Evolutionary conservation across 2,797 vertebrate species (phyloP), one percentile per base, ranked within the genome.

Genomic region (Tenualosa thibaudeaui): DNA sequence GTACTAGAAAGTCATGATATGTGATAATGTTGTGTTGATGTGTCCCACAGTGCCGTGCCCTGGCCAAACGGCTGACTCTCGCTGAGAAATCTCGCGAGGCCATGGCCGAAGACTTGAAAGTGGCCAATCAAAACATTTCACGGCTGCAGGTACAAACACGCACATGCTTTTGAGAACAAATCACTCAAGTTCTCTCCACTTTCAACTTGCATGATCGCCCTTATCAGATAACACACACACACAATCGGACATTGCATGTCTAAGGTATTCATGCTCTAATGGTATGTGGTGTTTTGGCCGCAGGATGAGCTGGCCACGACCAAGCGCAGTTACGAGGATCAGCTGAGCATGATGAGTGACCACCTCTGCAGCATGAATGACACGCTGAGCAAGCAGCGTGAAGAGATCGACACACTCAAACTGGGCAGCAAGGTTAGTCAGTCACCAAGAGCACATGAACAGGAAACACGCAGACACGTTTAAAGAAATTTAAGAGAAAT

Each of bases 331-430:
- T 99, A 99, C 0, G 98, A 99, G 91, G 98, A 99, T 88, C 98
- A 99, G 93, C 91, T 99, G 81, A 99, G 98, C 88, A 99, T 98
- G 98, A 99, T 99, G 98, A 99, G 98, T 22, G 98, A 99, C 91
- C 98, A 99, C 88, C 96, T 99, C 88, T 99, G 98, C 89, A 98
- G 96, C 81, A 98, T 99, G 97, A 99, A 98, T 0, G 98, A 99
- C 95, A 99, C 97, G 0, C 91, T 99, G 90, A 98, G 97, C 83
- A 99, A 98, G 88, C 98, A 99, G 93, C 96, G 97, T 62, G 98
- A 99, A 86, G 98, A 99, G 92, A 99, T 99, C 0, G 98, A 99
- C 93, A 97, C 96, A 0, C 95, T 99, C 0, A 99, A 98, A 93
- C 95, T 99, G 93, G 89, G 95, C 87, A 96, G 89, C 92, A 99